Evolutionary conservation across 2,797 vertebrate species (phyloP), one percentile per base, ranked within the genome.

Genomic region (Bradypodion pumilum): DNA sequence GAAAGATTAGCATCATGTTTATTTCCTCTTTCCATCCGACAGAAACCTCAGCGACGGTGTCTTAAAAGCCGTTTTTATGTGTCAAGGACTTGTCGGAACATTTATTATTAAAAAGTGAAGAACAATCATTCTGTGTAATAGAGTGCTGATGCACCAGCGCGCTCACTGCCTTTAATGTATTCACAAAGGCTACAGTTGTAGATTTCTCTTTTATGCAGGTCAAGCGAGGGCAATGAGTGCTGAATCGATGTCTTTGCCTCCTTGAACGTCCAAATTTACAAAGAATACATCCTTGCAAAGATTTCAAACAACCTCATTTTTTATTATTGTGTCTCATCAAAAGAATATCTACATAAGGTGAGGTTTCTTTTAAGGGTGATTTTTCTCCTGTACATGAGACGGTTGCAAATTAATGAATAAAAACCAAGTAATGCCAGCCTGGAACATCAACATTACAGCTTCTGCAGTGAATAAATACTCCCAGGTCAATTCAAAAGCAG

Each of bases 401-500:
- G 94, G 93, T 96, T 91, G 93, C 94, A 96, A 96, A 97, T 95
- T 98, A 98, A 98, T 98, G 95, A 95, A 97, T 89, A 93, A 96
- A 68, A 81, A 63, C 62, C 40, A 69, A 95, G 94, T 94, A 92
- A 95, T 95, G 96, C 95, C 94, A 95, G 75, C 95, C 95, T 95
- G 95, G 93, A 86, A 91, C 92, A 94, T 95, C 94, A 90, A 75
- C 87, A 92, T 95, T 94, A 88, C 93, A 93, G 86, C 88, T 94
- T 96, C 94, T 96, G 96, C 96, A 95, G 95, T 92, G 95, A 95
- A 96, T 96, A 97, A 97, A 97, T 98, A 97, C 96, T 96, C 90
- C 86, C 92, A 93, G 96, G 96, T 97, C 96, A 96, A 95, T 94
- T 94, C 87, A 93, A 92, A 93, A 95, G 95, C 94, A 95, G 94